phyloP scores from a whole-genome alignment of 2,797 vertebrate genomes.

The Myripristis murdjan region DNA sequence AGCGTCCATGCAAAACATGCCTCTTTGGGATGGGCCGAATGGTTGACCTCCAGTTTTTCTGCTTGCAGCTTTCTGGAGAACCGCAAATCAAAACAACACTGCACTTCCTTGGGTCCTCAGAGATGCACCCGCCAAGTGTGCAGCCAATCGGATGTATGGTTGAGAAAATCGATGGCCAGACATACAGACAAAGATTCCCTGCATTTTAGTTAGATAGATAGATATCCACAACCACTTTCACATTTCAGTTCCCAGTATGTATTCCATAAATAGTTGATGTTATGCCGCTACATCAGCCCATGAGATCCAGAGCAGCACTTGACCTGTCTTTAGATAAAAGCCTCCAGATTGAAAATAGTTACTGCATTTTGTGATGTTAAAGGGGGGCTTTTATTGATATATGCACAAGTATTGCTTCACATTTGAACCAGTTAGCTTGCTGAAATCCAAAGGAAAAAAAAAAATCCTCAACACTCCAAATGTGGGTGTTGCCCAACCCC shows the following conservation, averaged over 20 bases:
- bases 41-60: no score
- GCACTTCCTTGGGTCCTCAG: no score
- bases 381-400: constrained; percentile 16
- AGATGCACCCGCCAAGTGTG: no score
- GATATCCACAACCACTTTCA: background rate
- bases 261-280: constrained; percentile 27
- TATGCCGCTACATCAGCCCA: constrained; percentile 6
- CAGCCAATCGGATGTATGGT: no score
- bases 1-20: no score
- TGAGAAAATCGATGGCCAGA: no score
- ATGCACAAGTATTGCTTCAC: constrained; percentile 16
- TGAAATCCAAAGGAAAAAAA: background rate
- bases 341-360: constrained; percentile 7
- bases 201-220: no score
- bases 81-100: no score
- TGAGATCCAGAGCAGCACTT: constrained; percentile 1
- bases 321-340: constrained; percentile 15
- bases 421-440: background rate
- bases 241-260: constrained; percentile 1
- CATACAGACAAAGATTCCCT: no score
- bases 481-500: constrained; percentile 37
- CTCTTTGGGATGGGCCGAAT: no score
- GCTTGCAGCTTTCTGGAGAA: no score
- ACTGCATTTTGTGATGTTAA: constrained; percentile 7
- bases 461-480: constrained; percentile 48